Conservation (phyloP, 2,797 vertebrate genomes). For the Eospalax fontanierii region DNA sequence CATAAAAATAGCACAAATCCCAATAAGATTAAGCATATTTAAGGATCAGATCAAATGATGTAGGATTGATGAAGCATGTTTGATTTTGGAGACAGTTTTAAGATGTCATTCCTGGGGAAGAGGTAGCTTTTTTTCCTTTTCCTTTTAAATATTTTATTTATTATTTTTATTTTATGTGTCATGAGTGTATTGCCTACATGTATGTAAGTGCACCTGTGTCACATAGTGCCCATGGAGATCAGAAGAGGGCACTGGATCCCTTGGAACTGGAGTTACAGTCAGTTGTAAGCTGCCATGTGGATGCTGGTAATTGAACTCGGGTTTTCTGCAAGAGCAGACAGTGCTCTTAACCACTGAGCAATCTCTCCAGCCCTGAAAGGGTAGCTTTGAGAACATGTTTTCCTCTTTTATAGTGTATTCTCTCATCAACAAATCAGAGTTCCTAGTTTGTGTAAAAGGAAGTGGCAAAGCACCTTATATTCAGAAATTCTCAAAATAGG, state of each 20-base stretch:
- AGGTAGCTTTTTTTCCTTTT: too few species aligned
- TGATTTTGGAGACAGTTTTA: background rate
- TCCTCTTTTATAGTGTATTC: background rate
- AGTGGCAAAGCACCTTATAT: background rate
- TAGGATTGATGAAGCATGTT: background rate
- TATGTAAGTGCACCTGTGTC: too few species aligned
- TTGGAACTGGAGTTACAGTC: too few species aligned
- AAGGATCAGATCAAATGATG: background rate
- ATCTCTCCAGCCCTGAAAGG: background rate
- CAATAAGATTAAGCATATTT: background rate
- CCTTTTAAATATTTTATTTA: too few species aligned
- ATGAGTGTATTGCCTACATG: too few species aligned
- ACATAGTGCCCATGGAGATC: too few species aligned
- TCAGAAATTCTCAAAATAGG: background rate
- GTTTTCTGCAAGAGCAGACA: too few species aligned
- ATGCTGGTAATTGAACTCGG: too few species aligned
- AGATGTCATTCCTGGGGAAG: too few species aligned
- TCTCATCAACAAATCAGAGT: background rate
- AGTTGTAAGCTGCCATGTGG: background rate
- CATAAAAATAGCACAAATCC: too few species aligned
- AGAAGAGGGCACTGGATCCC: too few species aligned
- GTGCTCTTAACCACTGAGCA: background rate
- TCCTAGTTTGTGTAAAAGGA: background rate
- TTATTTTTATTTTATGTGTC: too few species aligned
- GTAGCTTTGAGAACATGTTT: background rate